These are phyloP conservation scores for Theristicus caerulescens DNA, from an alignment of 2,113 vertebrate genomes.

Conservation along the genomic window DNA sequence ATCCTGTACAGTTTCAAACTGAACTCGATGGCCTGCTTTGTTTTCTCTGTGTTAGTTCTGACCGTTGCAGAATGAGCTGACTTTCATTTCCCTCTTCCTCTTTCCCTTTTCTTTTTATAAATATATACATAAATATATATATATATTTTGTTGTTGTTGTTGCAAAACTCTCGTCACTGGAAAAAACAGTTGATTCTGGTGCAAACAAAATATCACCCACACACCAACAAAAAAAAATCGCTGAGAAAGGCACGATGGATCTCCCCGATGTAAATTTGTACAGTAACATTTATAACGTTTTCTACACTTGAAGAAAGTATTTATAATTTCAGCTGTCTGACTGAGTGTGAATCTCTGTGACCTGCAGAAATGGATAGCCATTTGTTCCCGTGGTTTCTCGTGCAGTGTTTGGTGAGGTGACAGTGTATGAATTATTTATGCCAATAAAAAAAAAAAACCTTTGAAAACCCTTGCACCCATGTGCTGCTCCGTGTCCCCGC, in stretches of 20 bases:
- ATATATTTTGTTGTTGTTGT: constrained; percentile 54
- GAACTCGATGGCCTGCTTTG: constrained; percentile 39
- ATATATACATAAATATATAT: constrained; percentile 53
- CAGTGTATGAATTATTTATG: constrained; percentile 86
- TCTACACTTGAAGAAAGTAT: constrained; percentile 93
- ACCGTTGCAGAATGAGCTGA: constrained; percentile 60
- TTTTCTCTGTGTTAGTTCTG: constrained; percentile 61
- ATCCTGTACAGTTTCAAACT: constrained; percentile 64
- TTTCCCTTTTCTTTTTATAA: constrained; percentile 36
- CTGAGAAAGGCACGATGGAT: constrained; percentile 59
- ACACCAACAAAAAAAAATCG: neutral
- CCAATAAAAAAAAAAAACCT: constrained; percentile 82
- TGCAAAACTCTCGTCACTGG: constrained; percentile 50
- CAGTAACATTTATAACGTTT: constrained; percentile 96
- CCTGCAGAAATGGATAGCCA: constrained; percentile 82
- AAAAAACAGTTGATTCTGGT: constrained; percentile 62
- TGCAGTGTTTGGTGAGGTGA: constrained; percentile 91
- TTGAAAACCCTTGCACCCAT: constrained; percentile 49
- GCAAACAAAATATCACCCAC: constrained; percentile 20
- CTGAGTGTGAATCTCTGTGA: constrained; percentile 83
- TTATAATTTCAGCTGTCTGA: constrained; percentile 90
- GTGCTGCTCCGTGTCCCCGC: neutral
- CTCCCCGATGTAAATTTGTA: constrained; percentile 91
- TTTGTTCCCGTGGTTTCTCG: constrained; percentile 85
- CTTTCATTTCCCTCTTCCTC: neutral